Conservation (phyloP, 2,797 vertebrate species). For the Jordanella pulchra region DNA sequence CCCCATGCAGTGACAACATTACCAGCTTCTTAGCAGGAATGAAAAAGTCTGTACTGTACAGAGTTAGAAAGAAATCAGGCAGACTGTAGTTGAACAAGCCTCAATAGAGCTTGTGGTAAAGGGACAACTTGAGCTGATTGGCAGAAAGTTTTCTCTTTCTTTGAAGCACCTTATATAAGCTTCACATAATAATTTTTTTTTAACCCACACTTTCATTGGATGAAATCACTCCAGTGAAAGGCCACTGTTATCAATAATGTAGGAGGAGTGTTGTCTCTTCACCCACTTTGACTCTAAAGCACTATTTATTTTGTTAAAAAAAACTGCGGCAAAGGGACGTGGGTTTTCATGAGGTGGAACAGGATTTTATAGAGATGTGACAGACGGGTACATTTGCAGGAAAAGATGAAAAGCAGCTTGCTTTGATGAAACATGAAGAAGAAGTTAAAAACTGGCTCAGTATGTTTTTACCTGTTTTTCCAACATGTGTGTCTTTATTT, state of each 20-base stretch:
- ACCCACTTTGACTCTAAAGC: slow-evolving; percentile 38
- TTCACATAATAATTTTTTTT: slow-evolving; percentile 42
- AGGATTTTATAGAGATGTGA: slow-evolving; percentile 9
- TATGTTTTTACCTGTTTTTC: not conserved
- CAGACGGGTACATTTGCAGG: not conserved
- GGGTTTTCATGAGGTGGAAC: slow-evolving; percentile 14
- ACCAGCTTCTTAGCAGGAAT: too few relatives aligned
- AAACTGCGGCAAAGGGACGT: slow-evolving; percentile 20
- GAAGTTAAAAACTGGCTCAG: not conserved
- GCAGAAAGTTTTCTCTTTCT: slow-evolving; percentile 37
- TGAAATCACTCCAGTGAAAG: slow-evolving; percentile 41
- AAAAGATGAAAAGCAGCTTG: not conserved
- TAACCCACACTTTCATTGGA: slow-evolving; percentile 47
- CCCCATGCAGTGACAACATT: too few relatives aligned
- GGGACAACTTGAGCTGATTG: slow-evolving; percentile 31
- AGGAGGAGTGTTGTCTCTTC: slow-evolving; percentile 50
- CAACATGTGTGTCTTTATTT: not conserved
- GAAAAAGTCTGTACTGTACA: too few relatives aligned
- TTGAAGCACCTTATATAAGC: slow-evolving; percentile 65
- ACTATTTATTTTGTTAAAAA: slow-evolving; percentile 37
- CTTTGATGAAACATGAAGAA: not conserved
- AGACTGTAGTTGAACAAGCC: too few relatives aligned
- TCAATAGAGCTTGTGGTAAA: too few relatives aligned
- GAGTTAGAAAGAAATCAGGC: too few relatives aligned
- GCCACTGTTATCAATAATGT: slow-evolving; percentile 59